These are phyloP conservation scores for Pygocentrus nattereri DNA, from an alignment of 2,797 vertebrate genomes.

Conservation along the genomic window DNA sequence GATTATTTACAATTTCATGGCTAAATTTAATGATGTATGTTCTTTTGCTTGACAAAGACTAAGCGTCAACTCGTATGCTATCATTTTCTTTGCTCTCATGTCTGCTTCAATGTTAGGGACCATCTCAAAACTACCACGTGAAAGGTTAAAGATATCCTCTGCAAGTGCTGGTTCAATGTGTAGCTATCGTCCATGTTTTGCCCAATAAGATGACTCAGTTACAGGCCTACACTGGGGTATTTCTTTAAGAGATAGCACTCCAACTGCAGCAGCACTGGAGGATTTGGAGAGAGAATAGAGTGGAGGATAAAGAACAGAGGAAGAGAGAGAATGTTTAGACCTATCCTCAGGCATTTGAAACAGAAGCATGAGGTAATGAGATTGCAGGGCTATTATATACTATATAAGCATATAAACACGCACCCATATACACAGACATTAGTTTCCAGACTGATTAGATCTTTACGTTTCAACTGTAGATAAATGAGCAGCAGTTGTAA, in stretches of 20 bases:
- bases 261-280: not conserved
- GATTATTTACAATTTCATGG: too few relatives aligned
- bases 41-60: too few relatives aligned
- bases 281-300: conserved; percentile 7
- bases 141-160: too few relatives aligned
- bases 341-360: not conserved
- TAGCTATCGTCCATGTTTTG: too few relatives aligned
- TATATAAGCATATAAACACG: conserved; percentile 16
- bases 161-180: too few relatives aligned
- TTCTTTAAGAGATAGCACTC: not conserved
- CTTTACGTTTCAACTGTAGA: conserved; percentile 38
- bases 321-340: not conserved
- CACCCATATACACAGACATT: conserved; percentile 19
- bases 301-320: not conserved
- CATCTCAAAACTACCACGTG: too few relatives aligned
- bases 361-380: conserved; percentile 19
- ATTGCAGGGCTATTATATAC: conserved; percentile 19
- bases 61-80: too few relatives aligned
- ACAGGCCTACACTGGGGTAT: not conserved
- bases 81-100: too few relatives aligned
- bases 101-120: too few relatives aligned
- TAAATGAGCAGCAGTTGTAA: conserved; percentile 43
- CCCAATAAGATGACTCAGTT: too few relatives aligned
- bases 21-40: too few relatives aligned
- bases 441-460: conserved; percentile 29